phyloP scores from a whole-genome alignment of 1,140 invertebrate species.

The Diprion similis region DNA sequence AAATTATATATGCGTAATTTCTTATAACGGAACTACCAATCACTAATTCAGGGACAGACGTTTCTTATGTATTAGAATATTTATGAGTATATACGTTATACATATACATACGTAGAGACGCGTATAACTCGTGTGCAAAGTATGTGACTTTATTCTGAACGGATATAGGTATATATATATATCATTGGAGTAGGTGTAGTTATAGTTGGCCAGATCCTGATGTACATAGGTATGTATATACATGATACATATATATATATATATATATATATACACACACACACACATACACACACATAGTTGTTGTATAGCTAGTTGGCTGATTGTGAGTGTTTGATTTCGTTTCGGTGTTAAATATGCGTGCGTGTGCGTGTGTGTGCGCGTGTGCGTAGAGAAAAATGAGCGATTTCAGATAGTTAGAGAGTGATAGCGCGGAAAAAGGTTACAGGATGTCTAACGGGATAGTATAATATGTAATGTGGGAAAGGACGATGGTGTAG shows the following conservation, averaged over 20 bases:
- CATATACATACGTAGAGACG: not conserved
- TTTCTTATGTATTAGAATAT: conserved; percentile 20
- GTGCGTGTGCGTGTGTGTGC: not conserved
- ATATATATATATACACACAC: not conserved
- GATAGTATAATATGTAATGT: conserved; percentile 1
- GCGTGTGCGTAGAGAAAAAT: not conserved
- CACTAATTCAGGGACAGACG: conserved; percentile 23
- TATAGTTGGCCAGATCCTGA: not conserved
- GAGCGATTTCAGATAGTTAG: not conserved
- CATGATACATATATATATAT: not conserved
- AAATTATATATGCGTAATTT: conserved; percentile 1
- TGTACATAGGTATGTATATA: too few species aligned
- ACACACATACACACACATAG: not conserved
- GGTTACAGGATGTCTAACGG: not conserved
- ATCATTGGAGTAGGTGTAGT: not conserved
- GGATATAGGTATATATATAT: too few species aligned
- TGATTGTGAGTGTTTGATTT: conserved; percentile 25
- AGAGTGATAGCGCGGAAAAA: conserved; percentile 24
- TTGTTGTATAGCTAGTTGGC: conserved; percentile 3
- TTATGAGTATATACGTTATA: conserved; percentile 15
- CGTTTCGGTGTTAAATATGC: conserved; percentile 21
- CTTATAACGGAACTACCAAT: conserved; percentile 1
- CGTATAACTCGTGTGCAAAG: conserved; percentile 20
- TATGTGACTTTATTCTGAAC: not conserved
- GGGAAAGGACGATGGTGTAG: not conserved